phyloP scores from a whole-genome alignment of 1,140 invertebrate species.

The Pteromalus puparum region DNA sequence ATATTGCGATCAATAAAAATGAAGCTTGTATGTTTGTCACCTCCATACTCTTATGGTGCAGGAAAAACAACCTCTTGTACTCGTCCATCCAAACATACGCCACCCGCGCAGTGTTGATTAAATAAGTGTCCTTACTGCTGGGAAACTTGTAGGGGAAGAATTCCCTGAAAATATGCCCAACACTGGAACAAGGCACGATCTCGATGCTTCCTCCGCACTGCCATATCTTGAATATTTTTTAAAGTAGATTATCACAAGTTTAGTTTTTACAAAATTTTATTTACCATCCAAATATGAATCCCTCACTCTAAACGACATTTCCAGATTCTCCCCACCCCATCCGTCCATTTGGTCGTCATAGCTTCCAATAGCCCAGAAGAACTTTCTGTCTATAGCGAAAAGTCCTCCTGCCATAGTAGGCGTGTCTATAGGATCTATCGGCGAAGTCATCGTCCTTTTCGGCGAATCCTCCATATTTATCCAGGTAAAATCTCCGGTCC shows the following conservation, averaged over 20 bases:
- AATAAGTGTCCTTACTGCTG: conserved; percentile 90
- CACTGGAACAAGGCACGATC: conserved; percentile 93
- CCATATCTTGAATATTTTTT: conserved; percentile 80
- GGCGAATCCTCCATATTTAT: conserved; percentile 86
- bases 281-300: neutral
- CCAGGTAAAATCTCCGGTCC: conserved; percentile 94
- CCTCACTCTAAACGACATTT: conserved; percentile 92
- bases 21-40: conserved; percentile 67
- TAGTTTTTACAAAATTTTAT: too few species aligned
- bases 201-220: conserved; percentile 88
- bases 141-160: conserved; percentile 96
- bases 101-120: conserved; percentile 92
- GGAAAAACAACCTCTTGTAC: conserved; percentile 90
- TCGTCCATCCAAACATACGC: conserved; percentile 99
- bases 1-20: neutral
- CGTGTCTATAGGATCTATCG: conserved; percentile 77
- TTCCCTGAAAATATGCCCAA: conserved; percentile 94
- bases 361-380: conserved; percentile 96
- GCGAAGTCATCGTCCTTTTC: conserved; percentile 76
- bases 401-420: conserved; percentile 96
- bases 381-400: conserved; percentile 91
- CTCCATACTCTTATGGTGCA: conserved; percentile 87
- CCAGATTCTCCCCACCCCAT: conserved; percentile 97
- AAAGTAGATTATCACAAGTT: neutral
- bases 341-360: conserved; percentile 93